Percentiles rank a stretch among this genome's conserved stretches.
phyloP scores from a whole-genome alignment of 2,888 invertebrate species.

The Lacanobia oleracea region DNA sequence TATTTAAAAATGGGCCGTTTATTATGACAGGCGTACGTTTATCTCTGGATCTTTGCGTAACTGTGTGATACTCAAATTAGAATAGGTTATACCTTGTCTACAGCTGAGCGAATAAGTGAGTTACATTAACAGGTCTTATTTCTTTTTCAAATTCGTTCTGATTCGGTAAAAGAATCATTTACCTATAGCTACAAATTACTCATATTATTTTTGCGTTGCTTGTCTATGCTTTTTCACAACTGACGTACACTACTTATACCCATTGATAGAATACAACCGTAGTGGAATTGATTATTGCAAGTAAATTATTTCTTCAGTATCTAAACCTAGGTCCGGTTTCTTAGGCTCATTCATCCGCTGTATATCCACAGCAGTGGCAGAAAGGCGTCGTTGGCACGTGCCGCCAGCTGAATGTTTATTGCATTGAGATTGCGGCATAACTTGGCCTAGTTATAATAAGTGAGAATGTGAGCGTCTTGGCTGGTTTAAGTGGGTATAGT shows the following conservation, averaged over 20 bases:
- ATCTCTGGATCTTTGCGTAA: slow-evolving; percentile 10
- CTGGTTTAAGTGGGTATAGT: slow-evolving; percentile 64
- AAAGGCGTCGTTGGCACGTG: slow-evolving; percentile 81
- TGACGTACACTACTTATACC: no score
- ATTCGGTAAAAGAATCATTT: no score
- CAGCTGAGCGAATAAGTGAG: background rate
- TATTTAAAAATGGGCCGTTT: slow-evolving; percentile 36
- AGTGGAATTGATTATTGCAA: no score
- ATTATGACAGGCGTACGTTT: slow-evolving; percentile 15
- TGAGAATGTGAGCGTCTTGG: slow-evolving; percentile 72
- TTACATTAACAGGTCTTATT: background rate
- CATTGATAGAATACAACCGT: background rate
- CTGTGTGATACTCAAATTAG: background rate
- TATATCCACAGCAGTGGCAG: slow-evolving; percentile 71
- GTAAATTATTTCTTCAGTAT: background rate
- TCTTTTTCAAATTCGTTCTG: background rate
- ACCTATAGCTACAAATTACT: no score
- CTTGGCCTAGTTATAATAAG: slow-evolving; percentile 80
- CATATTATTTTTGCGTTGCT: no score
- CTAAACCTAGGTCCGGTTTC: background rate
- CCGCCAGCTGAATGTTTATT: slow-evolving; percentile 83
- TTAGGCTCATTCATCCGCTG: slow-evolving; percentile 68
- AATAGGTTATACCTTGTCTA: background rate
- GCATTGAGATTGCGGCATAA: slow-evolving; percentile 85
- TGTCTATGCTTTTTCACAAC: no score